Evolutionary conservation across 2,888 invertebrate species (phyloP).

Genomic region (Apantesis nais): DNA sequence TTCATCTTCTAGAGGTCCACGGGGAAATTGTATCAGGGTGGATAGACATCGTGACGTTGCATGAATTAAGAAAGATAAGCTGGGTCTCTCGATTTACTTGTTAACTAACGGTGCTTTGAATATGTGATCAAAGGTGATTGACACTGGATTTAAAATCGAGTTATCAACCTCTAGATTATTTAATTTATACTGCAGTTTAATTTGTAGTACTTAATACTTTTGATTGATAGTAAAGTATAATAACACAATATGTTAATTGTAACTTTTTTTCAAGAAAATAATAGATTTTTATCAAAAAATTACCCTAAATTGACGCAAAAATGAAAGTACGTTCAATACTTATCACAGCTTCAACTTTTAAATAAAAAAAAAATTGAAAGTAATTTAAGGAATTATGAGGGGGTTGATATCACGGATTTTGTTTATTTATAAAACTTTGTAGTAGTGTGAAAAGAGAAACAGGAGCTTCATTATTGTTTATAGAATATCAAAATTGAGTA

Average conservation of each 20-base stretch:
- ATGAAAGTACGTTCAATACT: too few relatives aligned
- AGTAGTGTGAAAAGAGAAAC: neutral
- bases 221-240: neutral
- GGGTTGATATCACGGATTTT: neutral
- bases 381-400: neutral
- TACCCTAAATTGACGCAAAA: neutral
- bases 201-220: neutral
- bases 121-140: slow-evolving; percentile 32
- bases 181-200: neutral
- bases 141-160: neutral
- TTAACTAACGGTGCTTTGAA: slow-evolving; percentile 39
- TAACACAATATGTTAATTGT: neutral
- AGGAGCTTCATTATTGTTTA: neutral
- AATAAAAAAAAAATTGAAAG: too few relatives aligned
- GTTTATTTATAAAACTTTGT: neutral
- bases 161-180: neutral
- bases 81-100: slow-evolving; percentile 42
- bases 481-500: neutral
- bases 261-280: neutral
- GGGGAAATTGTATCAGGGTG: slow-evolving; percentile 73
- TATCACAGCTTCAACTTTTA: too few relatives aligned
- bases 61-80: slow-evolving; percentile 58
- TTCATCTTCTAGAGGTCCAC: slow-evolving; percentile 63
- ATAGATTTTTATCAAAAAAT: neutral
- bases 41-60: slow-evolving; percentile 68